Base-by-base conservation (phyloP, 2,797 vertebrate species). In the Helostoma temminkii region DNA sequence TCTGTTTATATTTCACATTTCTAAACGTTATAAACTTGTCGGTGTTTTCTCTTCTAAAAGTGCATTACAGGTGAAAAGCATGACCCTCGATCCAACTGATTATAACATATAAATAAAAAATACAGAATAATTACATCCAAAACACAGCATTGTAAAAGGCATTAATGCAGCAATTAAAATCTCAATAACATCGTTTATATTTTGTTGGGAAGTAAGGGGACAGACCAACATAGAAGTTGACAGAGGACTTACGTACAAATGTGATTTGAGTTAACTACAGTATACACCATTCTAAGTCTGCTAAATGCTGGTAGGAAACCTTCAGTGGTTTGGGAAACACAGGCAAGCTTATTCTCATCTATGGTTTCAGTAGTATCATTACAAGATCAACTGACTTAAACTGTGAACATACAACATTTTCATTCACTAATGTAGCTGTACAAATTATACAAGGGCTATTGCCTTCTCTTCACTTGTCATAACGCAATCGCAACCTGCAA, bases 121-220 rank as follows among this genome's bases (percentile, higher is more conserved):
- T 89, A 93, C 89, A 88, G 85, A 92, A 91, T 93, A 92, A 92
- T 93, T 91, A 94, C 93, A 94, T 93, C 93, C 91, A 94, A 93
- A 93, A 94, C 92, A 94, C 93, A 93, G 92, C 92, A 89, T 94
- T 93, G 90, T 91, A 94, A 94, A 94, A 94, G 91, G 91, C 93
- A 94, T 93, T 91, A 92, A 93, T 92, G 91, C 91, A 94, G 93
- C 93, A 93, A 93, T 93, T 93, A 89, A 93, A 92, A 92, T 90
- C 78, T 92, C 82, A 78, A 82, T 91, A 90, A 91, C 86, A 89
- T 88, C 75, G 86, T 94, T 90, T 92, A 92, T 89, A 91, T 90
- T 91, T 89, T 52, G 81, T 88, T 16, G 66, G 86, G 88, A 72
- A 83, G 62, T 79, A 72, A 81, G 77, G 86, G 88, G 80, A 86